phyloP scores from a whole-genome alignment of 2,888 invertebrate genomes.

The Hedya salicella region DNA sequence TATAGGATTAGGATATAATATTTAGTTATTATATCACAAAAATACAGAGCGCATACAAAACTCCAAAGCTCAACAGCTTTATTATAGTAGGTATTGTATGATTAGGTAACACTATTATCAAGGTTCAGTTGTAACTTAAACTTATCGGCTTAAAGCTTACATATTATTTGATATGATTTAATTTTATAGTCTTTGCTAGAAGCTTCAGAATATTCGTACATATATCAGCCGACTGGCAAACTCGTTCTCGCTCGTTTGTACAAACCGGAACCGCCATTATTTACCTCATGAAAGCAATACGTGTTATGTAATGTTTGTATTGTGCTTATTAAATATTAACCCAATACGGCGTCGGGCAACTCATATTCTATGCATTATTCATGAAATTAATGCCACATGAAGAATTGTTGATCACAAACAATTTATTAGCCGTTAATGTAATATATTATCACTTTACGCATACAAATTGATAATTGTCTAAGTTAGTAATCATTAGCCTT shows the following conservation, averaged over 20 bases:
- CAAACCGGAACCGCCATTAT: conserved; percentile 12
- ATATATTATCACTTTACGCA: conserved; percentile 20
- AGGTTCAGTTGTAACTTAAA: no score
- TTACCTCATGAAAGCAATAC: conserved; percentile 27
- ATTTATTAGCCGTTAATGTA: conserved; percentile 36
- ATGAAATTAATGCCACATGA: conserved; percentile 16
- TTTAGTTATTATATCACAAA: no score
- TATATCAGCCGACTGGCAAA: neutral
- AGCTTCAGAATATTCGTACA: neutral
- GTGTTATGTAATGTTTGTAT: conserved; percentile 30
- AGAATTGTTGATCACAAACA: conserved; percentile 28
- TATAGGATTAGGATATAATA: no score
- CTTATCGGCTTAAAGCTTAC: no score
- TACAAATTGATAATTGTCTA: conserved; percentile 9
- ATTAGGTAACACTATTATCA: no score
- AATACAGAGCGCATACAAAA: no score
- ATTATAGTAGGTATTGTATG: no score
- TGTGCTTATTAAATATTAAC: conserved; percentile 21
- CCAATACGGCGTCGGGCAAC: conserved; percentile 14
- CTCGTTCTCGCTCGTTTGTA: neutral
- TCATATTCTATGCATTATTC: conserved; percentile 30
- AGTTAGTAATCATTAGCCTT: neutral
- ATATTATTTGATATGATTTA: no score
- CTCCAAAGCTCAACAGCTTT: no score
- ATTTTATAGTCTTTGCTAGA: no score